A percentile compares a stretch with the other conserved stretches of the same genome.
Evolutionary conservation across 1,140 invertebrate species (phyloP).

Genomic region (Aphaenogaster floridana): DNA sequence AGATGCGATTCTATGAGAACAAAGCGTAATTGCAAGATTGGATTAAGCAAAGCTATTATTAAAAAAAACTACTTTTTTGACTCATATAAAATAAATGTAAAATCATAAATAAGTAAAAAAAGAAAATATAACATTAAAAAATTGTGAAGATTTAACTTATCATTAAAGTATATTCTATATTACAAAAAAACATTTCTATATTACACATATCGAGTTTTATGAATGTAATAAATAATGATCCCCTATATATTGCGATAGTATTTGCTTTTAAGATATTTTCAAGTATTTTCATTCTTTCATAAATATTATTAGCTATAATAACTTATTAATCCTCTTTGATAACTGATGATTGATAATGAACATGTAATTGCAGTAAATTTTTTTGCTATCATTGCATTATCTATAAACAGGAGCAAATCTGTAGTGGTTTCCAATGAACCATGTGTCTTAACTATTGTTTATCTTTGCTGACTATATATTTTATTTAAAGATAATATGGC

Average conservation of each 20-base stretch:
- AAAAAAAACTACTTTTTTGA: constrained; percentile 9
- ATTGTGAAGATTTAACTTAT: constrained; percentile 37
- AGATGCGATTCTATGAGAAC: constrained; percentile 32
- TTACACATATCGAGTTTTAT: not conserved
- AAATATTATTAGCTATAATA: constrained; percentile 12
- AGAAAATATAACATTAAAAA: constrained; percentile 3
- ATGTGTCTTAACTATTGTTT: not conserved
- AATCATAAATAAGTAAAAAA: constrained; percentile 41
- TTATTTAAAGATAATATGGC: not conserved
- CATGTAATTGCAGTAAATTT: not conserved
- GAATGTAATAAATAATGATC: not conserved
- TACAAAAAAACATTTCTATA: not conserved
- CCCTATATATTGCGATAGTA: not conserved
- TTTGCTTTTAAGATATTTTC: not conserved
- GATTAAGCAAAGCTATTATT: constrained; percentile 20
- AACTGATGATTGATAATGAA: constrained; percentile 2
- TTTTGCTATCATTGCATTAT: constrained; percentile 3
- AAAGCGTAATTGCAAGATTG: constrained; percentile 25
- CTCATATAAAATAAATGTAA: constrained; percentile 4
- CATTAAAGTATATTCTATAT: constrained; percentile 25
- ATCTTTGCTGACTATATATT: not conserved
- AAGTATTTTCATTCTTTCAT: constrained; percentile 56
- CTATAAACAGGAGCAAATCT: constrained; percentile 35
- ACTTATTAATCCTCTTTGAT: constrained; percentile 4
- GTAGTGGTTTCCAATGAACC: not conserved